Conservation (phyloP, 53 echinoderm and acorn worm species). For the Stichopus horrens region DNA sequence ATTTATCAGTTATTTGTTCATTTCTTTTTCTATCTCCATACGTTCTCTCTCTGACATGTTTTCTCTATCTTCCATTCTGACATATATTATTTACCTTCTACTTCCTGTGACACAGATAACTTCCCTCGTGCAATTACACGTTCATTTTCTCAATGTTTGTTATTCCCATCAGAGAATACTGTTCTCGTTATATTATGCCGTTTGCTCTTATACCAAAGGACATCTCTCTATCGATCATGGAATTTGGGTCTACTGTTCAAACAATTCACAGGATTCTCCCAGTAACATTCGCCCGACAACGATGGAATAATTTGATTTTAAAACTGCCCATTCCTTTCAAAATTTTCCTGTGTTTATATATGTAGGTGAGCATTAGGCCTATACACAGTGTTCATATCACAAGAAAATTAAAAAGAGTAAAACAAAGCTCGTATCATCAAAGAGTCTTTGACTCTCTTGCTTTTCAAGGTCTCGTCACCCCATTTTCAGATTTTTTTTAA, state of each 20-base stretch:
- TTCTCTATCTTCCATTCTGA: too few species aligned
- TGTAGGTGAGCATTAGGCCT: background rate
- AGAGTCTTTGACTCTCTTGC: too few species aligned
- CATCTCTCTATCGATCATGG: background rate
- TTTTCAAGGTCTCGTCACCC: too few species aligned
- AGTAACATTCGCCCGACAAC: background rate
- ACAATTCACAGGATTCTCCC: background rate
- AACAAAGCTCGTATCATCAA: too few species aligned
- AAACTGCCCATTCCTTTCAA: background rate
- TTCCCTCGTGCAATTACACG: background rate
- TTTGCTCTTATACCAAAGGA: background rate
- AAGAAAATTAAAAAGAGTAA: too few species aligned
- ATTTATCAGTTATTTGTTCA: too few species aligned
- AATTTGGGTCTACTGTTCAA: slow-evolving; percentile 11
- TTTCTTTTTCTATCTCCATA: too few species aligned
- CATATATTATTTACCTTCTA: background rate
- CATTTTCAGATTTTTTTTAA: too few species aligned
- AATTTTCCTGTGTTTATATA: background rate
- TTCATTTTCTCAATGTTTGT: background rate
- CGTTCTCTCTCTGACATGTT: too few species aligned
- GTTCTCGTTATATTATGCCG: background rate
- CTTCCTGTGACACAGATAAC: background rate
- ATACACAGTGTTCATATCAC: too few species aligned
- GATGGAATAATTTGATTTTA: background rate
- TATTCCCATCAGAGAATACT: background rate